These are phyloP conservation scores for Eilema caniola DNA, from an alignment of 2,888 invertebrate genomes.

Conservation along the genomic window DNA sequence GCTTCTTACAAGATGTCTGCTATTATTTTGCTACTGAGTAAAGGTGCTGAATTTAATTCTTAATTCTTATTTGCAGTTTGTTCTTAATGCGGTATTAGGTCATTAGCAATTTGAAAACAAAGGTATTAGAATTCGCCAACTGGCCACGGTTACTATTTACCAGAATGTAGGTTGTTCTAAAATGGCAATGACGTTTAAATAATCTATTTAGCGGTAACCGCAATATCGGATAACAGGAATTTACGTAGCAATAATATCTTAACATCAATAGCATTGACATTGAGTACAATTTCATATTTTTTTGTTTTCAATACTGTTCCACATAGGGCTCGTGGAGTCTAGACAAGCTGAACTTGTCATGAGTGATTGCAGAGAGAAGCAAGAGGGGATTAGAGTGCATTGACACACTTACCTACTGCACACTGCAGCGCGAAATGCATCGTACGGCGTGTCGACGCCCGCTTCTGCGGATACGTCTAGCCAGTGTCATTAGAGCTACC, in stretches of 20 bases:
- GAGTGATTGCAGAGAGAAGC: conserved; percentile 78
- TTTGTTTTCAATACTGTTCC: conserved; percentile 53
- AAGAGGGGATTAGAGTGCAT: conserved; percentile 83
- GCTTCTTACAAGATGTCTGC: conserved; percentile 51
- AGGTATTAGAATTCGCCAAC: not conserved
- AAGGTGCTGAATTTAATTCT: not conserved
- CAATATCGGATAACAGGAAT: conserved; percentile 1
- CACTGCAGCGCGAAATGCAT: conserved; percentile 82
- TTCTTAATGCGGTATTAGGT: not conserved
- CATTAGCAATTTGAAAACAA: not conserved
- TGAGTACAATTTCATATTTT: conserved; percentile 31
- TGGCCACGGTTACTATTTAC: not conserved
- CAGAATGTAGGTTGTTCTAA: not conserved
- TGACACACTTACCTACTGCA: conserved; percentile 86
- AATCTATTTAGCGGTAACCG: not conserved
- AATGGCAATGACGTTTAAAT: not conserved
- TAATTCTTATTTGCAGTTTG: not conserved
- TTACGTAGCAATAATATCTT: not conserved
- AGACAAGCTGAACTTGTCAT: conserved; percentile 79
- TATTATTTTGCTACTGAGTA: conserved; percentile 28
- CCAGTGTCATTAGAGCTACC: conserved; percentile 68
- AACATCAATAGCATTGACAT: not conserved
- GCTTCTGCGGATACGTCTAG: conserved; percentile 69
- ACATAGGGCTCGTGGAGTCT: conserved; percentile 58
- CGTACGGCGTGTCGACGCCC: conserved; percentile 69